These are phyloP conservation scores for Australoheros scitulus DNA, from an alignment of 2,113 vertebrate genomes.

Conservation along the genomic window DNA sequence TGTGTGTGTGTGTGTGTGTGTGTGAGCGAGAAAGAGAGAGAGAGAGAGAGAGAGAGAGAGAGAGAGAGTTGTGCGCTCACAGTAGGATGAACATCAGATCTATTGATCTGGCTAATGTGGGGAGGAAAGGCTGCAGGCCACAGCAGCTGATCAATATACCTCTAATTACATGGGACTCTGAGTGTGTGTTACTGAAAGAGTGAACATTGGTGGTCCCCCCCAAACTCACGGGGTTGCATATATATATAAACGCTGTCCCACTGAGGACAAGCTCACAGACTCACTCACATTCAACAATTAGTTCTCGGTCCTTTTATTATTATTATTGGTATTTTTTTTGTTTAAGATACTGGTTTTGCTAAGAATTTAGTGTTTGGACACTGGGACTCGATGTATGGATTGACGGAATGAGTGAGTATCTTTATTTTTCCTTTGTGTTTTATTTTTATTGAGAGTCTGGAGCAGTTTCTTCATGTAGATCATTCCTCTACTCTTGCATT, in stretches of 20 bases:
- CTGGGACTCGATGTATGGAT: not conserved
- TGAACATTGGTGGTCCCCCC: conserved; percentile 26
- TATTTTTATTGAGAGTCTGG: not conserved
- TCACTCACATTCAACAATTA: conserved; percentile 24
- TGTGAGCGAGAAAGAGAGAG: not conserved
- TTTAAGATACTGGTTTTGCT: not conserved
- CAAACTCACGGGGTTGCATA: conserved; percentile 63
- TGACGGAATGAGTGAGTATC: conserved; percentile 44
- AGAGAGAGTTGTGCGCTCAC: conserved; percentile 22
- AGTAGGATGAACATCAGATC: conserved; percentile 75
- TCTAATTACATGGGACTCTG: conserved; percentile 74
- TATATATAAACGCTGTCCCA: conserved; percentile 79
- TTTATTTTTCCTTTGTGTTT: not conserved
- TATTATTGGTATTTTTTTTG: not conserved
- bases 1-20: not conserved
- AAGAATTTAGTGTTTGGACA: not conserved
- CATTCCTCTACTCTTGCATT: not conserved
- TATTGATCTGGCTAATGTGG: conserved; percentile 83
- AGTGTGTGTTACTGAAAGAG: conserved; percentile 31
- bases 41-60: too few species aligned
- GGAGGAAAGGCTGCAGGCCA: conserved; percentile 80
- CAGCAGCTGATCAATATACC: conserved; percentile 76
- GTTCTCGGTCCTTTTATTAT: not conserved
- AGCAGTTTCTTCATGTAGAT: not conserved
- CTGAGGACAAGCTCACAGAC: conserved; percentile 33